phyloP scores from a whole-genome alignment of 2,113 vertebrate genomes.

The Elachura formosa region DNA sequence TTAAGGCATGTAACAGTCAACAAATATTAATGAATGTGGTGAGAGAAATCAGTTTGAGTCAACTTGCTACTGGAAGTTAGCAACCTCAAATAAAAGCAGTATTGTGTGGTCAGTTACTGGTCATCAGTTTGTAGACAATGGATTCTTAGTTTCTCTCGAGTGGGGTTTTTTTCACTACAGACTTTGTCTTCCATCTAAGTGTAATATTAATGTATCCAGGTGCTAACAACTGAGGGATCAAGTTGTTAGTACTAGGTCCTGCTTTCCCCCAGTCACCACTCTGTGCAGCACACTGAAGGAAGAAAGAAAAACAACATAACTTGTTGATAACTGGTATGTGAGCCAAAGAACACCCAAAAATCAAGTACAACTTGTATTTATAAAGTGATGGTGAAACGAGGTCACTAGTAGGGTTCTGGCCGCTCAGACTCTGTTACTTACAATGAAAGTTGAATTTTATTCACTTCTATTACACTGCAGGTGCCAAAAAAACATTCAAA shows the following conservation, averaged over 20 bases:
- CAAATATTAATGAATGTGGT: rapidly evolving
- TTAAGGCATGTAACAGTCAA: background rate
- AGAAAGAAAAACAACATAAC: background rate
- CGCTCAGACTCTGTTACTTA: rapidly evolving
- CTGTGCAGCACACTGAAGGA: background rate
- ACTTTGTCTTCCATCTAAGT: background rate
- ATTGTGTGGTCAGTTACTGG: background rate
- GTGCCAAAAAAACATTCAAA: background rate
- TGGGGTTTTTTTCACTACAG: background rate
- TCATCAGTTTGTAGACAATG: background rate
- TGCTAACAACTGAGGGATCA: background rate
- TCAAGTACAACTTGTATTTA: background rate
- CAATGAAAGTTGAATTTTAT: background rate
- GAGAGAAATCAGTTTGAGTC: background rate
- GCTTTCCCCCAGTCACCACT: background rate
- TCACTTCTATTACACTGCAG: background rate
- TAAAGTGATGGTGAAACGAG: background rate
- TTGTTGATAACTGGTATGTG: background rate
- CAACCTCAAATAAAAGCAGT: background rate
- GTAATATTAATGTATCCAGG: background rate
- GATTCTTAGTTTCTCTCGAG: background rate
- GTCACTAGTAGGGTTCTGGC: background rate
- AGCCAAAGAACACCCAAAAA: background rate
- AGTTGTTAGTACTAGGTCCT: background rate
- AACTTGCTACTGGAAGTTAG: background rate